Evolutionary conservation across 2,797 vertebrate species (phyloP).

Genomic region (Aselliscus stoliczkanus): DNA sequence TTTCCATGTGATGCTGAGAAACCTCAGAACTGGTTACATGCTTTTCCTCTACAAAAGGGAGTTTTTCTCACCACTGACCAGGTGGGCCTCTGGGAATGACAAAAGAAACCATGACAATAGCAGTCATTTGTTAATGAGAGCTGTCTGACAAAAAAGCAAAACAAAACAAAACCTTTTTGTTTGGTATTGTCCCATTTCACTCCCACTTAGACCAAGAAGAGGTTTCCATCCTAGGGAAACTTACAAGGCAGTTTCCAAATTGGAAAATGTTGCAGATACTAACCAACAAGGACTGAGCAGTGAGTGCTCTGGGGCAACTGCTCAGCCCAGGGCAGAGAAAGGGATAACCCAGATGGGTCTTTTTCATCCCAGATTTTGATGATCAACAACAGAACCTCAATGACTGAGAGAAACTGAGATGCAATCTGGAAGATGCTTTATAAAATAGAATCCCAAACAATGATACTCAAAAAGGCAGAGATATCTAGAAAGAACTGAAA

Average conservation of each 20-base stretch:
- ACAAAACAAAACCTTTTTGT: background rate
- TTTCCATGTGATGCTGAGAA: conserved; percentile 26
- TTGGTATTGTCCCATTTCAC: conserved; percentile 30
- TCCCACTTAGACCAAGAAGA: conserved; percentile 39
- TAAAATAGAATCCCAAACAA: conserved; percentile 63
- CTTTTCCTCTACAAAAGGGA: background rate
- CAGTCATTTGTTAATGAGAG: background rate
- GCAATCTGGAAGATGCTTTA: conserved; percentile 64
- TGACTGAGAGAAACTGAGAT: conserved; percentile 59
- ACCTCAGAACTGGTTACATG: background rate
- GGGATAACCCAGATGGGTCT: conserved; percentile 67
- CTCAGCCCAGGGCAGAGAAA: conserved; percentile 43
- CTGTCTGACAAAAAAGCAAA: background rate
- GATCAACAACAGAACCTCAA: conserved; percentile 70
- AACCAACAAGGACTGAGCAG: conserved; percentile 58
- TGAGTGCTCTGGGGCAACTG: conserved; percentile 43
- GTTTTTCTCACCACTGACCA: background rate
- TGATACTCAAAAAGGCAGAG: conserved; percentile 57
- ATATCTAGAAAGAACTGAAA: conserved; percentile 37
- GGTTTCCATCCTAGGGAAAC: conserved; percentile 39
- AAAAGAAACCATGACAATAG: background rate
- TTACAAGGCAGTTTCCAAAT: conserved; percentile 57
- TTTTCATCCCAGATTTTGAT: conserved; percentile 60
- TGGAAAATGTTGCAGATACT: conserved; percentile 67
- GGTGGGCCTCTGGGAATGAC: background rate